Percentiles rank a stretch among this genome's conserved stretches.
phyloP scores from a whole-genome alignment of 1,140 invertebrate species.

The Wasmannia auropunctata region DNA sequence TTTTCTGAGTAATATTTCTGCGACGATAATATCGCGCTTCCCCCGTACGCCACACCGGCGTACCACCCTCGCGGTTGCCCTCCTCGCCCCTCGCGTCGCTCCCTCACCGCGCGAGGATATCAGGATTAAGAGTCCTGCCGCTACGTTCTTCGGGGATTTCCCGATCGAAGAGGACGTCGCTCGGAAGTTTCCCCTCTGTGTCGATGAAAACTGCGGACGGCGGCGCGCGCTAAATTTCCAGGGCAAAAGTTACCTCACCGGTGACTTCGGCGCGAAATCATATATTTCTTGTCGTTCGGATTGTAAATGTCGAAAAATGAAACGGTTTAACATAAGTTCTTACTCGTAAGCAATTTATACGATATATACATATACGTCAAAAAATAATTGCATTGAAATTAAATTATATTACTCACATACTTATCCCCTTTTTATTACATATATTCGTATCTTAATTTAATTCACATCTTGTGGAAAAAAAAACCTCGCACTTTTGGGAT shows the following conservation, averaged over 20 bases:
- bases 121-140: slow-evolving; percentile 65
- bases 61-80: slow-evolving; percentile 54
- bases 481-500: neutral
- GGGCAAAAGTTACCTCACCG: slow-evolving; percentile 50
- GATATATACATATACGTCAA: neutral
- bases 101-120: slow-evolving; percentile 44
- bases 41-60: slow-evolving; percentile 67
- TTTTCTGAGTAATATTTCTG: slow-evolving; percentile 86
- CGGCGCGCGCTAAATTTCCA: slow-evolving; percentile 23
- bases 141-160: slow-evolving; percentile 61
- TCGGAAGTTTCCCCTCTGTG: slow-evolving; percentile 7
- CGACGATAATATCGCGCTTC: slow-evolving; percentile 83
- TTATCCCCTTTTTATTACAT: neutral
- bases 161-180: slow-evolving; percentile 50
- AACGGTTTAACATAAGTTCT: neutral
- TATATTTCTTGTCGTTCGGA: neutral
- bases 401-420: neutral
- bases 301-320: neutral
- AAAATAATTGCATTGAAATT: neutral
- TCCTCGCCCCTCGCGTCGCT: neutral
- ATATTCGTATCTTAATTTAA: neutral
- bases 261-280: slow-evolving; percentile 9
- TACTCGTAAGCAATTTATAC: neutral
- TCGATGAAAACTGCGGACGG: slow-evolving; percentile 48
- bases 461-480: neutral